Evolutionary conservation across 2,888 invertebrate genomes (phyloP).

Genomic region (Notocelia uddmanniana): DNA sequence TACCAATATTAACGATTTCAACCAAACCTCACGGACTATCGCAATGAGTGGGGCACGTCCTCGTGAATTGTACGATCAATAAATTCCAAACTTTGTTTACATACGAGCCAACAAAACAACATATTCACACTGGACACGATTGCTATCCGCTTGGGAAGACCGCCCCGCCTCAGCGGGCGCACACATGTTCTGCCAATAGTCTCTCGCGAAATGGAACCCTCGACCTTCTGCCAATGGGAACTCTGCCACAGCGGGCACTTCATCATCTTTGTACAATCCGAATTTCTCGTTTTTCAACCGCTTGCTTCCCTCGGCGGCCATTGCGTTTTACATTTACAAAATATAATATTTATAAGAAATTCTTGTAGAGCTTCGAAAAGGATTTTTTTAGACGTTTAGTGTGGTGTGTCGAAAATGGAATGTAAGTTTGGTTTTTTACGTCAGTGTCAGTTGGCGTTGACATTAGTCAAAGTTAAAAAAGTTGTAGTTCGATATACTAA

Average conservation of each 20-base stretch:
- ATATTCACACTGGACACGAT: slow-evolving; percentile 21
- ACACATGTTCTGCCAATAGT: slow-evolving; percentile 76
- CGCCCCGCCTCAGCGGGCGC: slow-evolving; percentile 53
- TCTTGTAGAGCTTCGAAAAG: slow-evolving; percentile 38
- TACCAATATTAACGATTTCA: too few species aligned
- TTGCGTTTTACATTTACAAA: slow-evolving; percentile 22
- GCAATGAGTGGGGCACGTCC: too few species aligned
- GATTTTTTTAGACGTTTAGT: slow-evolving; percentile 22
- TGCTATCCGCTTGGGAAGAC: slow-evolving; percentile 49
- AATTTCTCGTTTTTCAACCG: slow-evolving; percentile 72
- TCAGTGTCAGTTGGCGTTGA: slow-evolving; percentile 15
- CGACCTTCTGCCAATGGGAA: slow-evolving; percentile 63
- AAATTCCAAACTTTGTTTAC: not conserved
- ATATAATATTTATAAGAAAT: slow-evolving; percentile 43
- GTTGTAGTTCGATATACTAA: not conserved
- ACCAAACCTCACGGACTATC: too few species aligned
- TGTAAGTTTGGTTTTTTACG: slow-evolving; percentile 13
- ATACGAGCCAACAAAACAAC: not conserved
- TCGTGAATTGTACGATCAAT: not conserved
- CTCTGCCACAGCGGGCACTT: slow-evolving; percentile 55
- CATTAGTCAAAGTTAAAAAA: slow-evolving; percentile 7
- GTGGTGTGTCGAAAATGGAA: slow-evolving; percentile 34
- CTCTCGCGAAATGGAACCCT: slow-evolving; percentile 67
- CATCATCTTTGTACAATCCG: slow-evolving; percentile 74
- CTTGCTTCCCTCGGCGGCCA: slow-evolving; percentile 62